Base-by-base conservation (phyloP, 2,888 invertebrate genomes). In the Shargacucullia verbasci region DNA sequence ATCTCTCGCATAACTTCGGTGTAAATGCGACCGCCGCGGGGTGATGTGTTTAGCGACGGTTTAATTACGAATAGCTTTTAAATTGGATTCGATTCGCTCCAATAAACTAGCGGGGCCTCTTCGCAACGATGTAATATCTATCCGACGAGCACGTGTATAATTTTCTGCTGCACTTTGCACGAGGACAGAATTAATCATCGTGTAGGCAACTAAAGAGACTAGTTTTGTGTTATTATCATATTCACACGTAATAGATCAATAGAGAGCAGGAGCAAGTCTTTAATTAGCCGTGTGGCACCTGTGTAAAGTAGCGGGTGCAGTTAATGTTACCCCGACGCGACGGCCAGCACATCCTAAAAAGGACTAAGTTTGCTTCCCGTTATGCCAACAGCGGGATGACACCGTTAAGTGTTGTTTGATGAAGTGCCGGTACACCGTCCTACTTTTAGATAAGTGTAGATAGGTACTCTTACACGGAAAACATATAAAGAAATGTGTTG, bases 321-420 rank as follows among this genome's bases (percentile, higher is more conserved):
- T 81, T 79, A 82, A 74, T 66, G 63, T 71, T 78, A 72, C 73
- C 61, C 60, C 75, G 77, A 66, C 63, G 64, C 75, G 77, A 66
- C 63, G 64, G 58, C 70, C 58, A 83, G 85, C 67, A 81, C 78
- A 79, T 86, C 92, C 91, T 83, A 89, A 91, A 87, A 91, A 89
- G 92, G 92, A 81, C 79, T 83, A 85, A 82, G 83, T 84, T 87
- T 68, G 76, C 81, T 86, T 89, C 86, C 92, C 92, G 91, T 91
- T 89, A 89, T 71, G 80, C 78, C 76, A 81, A 77, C 79, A 78
- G 79, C 75, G 73, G 73, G 80, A 81, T 82, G 80, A 75, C 83
- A 86, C 86, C 86, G 90, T 76, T 76, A 76, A 44, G 54, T 43
- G 67, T 86, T 88, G 88, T 83, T 79, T 85, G 78, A 78, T 75